Evolutionary conservation across 2,888 invertebrate genomes (phyloP).

Genomic region (Trilocha varians): DNA sequence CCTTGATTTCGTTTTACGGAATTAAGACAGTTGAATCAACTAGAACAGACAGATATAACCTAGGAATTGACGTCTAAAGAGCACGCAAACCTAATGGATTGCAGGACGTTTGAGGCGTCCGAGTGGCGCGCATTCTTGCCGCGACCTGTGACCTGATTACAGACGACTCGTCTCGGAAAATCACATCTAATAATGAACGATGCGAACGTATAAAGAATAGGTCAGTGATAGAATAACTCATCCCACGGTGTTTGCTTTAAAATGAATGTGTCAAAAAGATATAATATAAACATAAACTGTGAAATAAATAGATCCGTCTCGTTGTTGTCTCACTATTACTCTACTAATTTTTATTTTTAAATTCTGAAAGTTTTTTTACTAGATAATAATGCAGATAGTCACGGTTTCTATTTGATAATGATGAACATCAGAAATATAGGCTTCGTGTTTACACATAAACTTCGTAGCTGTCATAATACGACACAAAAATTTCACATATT

Average conservation of each 20-base stretch:
- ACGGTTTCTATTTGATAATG: conserved; percentile 14
- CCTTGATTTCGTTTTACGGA: conserved; percentile 15
- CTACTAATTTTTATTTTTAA: too few relatives aligned
- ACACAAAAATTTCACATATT: neutral
- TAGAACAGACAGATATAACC: conserved; percentile 25
- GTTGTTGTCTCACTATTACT: too few relatives aligned
- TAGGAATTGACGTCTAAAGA: conserved; percentile 42
- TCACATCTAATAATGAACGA: conserved; percentile 1
- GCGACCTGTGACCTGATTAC: conserved; percentile 39
- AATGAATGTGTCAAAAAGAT: too few relatives aligned
- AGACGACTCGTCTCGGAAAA: conserved; percentile 1
- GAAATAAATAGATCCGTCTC: too few relatives aligned
- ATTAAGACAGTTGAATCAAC: conserved; percentile 25
- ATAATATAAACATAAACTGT: too few relatives aligned
- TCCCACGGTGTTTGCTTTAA: too few relatives aligned
- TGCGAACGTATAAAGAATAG: conserved; percentile 2
- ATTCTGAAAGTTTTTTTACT: too few relatives aligned
- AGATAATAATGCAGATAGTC: too few relatives aligned
- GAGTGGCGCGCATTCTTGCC: conserved; percentile 50
- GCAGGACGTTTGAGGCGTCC: conserved; percentile 48
- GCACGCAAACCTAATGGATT: conserved; percentile 59
- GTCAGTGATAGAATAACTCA: too few relatives aligned
- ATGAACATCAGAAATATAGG: conserved; percentile 8
- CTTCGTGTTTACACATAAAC: neutral
- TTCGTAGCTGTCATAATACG: neutral